Conservation (phyloP, 1,140 invertebrate genomes). For the Papilio polytes region DNA sequence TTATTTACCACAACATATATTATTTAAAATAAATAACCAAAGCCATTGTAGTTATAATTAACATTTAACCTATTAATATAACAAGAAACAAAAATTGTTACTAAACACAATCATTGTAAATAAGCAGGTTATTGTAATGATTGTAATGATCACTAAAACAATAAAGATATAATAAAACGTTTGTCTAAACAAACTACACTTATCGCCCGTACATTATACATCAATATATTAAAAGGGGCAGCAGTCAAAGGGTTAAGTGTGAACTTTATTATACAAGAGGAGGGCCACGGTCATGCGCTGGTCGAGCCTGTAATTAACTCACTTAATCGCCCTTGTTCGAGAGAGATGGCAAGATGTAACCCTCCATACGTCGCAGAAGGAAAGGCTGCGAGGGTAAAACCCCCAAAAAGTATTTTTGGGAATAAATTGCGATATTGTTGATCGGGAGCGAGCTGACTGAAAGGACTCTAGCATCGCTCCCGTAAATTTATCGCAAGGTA, state of each 20-base stretch:
- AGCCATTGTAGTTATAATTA: no score
- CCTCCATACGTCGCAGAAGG: background rate
- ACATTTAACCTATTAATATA: no score
- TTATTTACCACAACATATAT: no score
- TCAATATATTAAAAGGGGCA: constrained; percentile 29
- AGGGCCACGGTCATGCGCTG: constrained; percentile 32
- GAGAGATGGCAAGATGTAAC: background rate
- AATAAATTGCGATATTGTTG: constrained; percentile 24
- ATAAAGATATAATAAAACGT: constrained; percentile 24
- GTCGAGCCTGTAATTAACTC: constrained; percentile 37
- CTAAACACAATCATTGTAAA: no score
- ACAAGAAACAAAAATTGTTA: no score
- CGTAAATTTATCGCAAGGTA: background rate
- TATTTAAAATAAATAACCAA: no score
- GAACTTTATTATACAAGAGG: constrained; percentile 34
- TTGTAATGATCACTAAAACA: background rate
- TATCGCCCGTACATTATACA: constrained; percentile 2
- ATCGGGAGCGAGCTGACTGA: background rate
- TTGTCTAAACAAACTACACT: constrained; percentile 16
- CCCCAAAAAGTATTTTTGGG: constrained; percentile 5
- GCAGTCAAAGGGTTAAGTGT: constrained; percentile 31
- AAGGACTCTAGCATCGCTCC: background rate
- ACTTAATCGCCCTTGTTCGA: constrained; percentile 21
- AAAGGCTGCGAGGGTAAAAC: background rate
- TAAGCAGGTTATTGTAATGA: background rate